These are phyloP conservation scores for Alligator sinensis DNA, from an alignment of 2,113 vertebrate genomes.

Conservation along the genomic window DNA sequence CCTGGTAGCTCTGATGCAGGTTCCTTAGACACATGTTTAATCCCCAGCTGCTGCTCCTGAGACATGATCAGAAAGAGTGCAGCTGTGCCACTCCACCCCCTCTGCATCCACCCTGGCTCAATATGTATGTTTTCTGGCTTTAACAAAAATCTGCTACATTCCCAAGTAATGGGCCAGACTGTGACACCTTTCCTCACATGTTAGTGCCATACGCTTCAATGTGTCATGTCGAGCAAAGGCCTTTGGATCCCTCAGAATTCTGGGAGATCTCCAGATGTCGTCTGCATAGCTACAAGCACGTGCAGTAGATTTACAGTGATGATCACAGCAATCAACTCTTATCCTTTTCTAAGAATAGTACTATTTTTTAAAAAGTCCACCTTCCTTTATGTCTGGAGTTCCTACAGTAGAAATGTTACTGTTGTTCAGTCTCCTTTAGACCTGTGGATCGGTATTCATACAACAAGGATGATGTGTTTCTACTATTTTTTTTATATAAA, in stretches of 20 bases:
- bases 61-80: too few species aligned
- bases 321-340: neutral
- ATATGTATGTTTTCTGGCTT: neutral
- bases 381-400: neutral
- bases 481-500: neutral
- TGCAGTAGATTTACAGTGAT: neutral
- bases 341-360: too few species aligned
- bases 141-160: neutral
- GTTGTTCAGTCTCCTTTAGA: neutral
- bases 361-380: neutral
- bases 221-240: too few species aligned
- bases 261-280: neutral
- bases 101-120: too few species aligned
- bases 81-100: too few species aligned
- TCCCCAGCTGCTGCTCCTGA: neutral
- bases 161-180: too few species aligned
- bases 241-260: neutral
- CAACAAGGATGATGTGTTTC: neutral
- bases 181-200: too few species aligned
- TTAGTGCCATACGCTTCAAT: too few species aligned
- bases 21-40: neutral
- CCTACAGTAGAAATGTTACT: neutral
- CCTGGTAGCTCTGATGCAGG: accelerated
- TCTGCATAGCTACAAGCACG: neutral
- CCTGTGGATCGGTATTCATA: neutral